Percentiles rank a stretch among this genome's conserved stretches.
Evolutionary conservation across 1,140 invertebrate species (phyloP).

Genomic region (Drosophila busckii): DNA sequence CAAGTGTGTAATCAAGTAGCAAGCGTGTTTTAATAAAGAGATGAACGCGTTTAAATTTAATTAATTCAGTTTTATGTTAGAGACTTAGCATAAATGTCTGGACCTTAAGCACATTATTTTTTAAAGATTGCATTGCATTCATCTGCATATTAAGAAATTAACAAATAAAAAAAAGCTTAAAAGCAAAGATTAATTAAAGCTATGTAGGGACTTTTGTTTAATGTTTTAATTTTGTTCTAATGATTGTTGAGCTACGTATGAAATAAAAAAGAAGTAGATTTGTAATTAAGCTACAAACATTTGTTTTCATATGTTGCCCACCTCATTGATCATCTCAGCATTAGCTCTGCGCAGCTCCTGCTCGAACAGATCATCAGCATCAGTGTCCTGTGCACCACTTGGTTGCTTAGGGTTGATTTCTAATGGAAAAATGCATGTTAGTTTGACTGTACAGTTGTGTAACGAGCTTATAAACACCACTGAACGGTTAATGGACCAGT

Average conservation of each 20-base stretch:
- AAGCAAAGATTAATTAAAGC: constrained; percentile 58
- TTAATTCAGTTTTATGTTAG: too few species aligned
- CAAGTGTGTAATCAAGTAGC: not conserved
- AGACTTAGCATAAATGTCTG: too few species aligned
- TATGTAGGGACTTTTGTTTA: constrained; percentile 46
- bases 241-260: constrained; percentile 65
- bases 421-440: constrained; percentile 26
- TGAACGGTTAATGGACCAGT: constrained; percentile 58
- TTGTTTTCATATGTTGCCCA: constrained; percentile 1
- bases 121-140: too few species aligned
- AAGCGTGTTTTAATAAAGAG: constrained; percentile 25
- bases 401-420: constrained; percentile 71
- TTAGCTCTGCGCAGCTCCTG: constrained; percentile 72
- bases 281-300: not conserved
- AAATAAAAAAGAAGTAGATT: constrained; percentile 6
- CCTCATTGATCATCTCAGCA: constrained; percentile 75
- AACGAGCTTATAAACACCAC: constrained; percentile 10
- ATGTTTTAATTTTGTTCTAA: constrained; percentile 37
- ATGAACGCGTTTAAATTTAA: too few species aligned
- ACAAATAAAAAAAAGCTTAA: constrained; percentile 28
- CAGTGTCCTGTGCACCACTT: constrained; percentile 25
- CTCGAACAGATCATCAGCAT: constrained; percentile 58
- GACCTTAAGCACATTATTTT: too few species aligned
- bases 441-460: too few species aligned
- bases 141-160: constrained; percentile 33